Conservation (phyloP, 2,888 invertebrate genomes). For the Polietes domitor region DNA sequence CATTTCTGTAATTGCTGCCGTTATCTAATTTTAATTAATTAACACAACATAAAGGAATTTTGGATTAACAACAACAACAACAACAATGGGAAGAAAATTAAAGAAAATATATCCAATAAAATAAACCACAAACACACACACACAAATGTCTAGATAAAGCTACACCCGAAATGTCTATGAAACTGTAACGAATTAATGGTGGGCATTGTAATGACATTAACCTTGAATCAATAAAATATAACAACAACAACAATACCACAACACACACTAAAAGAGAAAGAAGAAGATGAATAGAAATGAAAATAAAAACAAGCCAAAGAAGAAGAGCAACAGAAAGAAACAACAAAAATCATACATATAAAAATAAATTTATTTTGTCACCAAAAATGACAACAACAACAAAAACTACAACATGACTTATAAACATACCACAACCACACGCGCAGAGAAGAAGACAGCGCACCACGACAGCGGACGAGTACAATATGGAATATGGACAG, state of each 20-base stretch:
- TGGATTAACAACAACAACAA: neutral
- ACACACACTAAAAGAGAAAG: neutral
- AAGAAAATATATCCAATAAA: neutral
- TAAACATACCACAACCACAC: neutral
- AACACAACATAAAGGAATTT: neutral
- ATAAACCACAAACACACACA: no score
- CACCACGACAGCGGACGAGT: neutral
- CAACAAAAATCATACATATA: constrained; percentile 12
- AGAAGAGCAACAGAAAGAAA: neutral
- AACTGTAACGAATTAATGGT: constrained; percentile 51
- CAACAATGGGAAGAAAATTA: neutral
- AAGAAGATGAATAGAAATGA: neutral
- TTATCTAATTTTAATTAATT: constrained; percentile 14
- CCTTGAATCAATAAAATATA: constrained; percentile 57
- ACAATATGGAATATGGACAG: neutral
- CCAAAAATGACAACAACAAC: constrained; percentile 21
- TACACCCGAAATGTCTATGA: constrained; percentile 2
- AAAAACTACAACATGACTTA: neutral
- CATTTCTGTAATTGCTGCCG: neutral
- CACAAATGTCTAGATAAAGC: neutral
- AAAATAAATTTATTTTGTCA: constrained; percentile 34
- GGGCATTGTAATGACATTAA: constrained; percentile 63
- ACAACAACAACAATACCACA: constrained; percentile 19
- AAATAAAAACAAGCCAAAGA: no score
- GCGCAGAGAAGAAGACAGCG: neutral